Evolutionary conservation across 2,888 invertebrate genomes (phyloP), one percentile per base, ranked within the genome.

Genomic region (Crepidodera aurea): DNA sequence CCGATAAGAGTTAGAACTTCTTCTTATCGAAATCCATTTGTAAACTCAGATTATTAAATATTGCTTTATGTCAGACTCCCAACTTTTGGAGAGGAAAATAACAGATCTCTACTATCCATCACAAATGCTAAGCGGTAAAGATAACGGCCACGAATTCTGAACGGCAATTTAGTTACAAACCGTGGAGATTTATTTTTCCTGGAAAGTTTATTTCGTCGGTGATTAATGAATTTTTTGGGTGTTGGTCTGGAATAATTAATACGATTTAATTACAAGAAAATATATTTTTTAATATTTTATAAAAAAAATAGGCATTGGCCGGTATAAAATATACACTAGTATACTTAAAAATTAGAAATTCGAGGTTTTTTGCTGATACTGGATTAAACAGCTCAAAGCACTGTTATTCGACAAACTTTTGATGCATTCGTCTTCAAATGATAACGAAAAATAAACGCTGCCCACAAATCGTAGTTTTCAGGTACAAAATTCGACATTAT

Each of bases 21-120:
- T 68, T 66, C 71, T 73, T 74, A 72, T 73, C 68, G 68, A 64
- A 69, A 71, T 69, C 71, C 73, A 62, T 66, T 66, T 71, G 71
- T 74, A 71, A 74, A 74, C 72, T 73, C 69, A 68, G 72, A 74
- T 76, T 75, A 76, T 76, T 76, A 74, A 76, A 75, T 76, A 76
- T 76, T 69, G 74, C 67, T 64, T 63, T 54, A 66, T 62, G 67
- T 64, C 68, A 64, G 68, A 62, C 65, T 66, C 63, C 64, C 69
- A 67, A 69, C 62, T 70, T 67, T 67, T 63, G 67, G 60, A 67
- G 66, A 69, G 69, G 60, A 66, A 58, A 65, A 68, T 68, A 69
- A 70, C 70, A 66, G 69, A 70, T 69, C 66, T 65, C 62, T 58
- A 55, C 66, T 60, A 69, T 69, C 67, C 69, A 67, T 69, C 69